Evolutionary conservation across 92 coral and sea anemone genomes (phyloP).

Genomic region (Chrysogorgia sp.): DNA sequence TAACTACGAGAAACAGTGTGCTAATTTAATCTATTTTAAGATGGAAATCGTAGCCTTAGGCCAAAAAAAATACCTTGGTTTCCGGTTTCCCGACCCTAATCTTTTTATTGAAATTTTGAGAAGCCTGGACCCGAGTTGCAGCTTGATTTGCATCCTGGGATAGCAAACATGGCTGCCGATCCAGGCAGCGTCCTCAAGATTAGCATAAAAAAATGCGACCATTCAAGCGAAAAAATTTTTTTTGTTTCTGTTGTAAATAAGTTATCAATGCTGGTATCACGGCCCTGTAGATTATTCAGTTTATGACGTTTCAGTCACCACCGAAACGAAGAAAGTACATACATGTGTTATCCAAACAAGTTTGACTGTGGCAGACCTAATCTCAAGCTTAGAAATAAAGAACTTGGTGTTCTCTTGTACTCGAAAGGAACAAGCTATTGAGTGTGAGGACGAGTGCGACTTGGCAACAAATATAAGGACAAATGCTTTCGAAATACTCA

Average conservation of each 20-base stretch:
- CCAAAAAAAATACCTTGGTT: no score
- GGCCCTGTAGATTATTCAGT: not conserved
- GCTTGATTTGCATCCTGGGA: no score
- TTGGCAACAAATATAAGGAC: not conserved
- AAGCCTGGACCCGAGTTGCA: no score
- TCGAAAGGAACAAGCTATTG: not conserved
- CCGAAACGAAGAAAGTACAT: conserved; percentile 2
- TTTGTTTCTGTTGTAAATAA: conserved; percentile 22
- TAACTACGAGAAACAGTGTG: no score
- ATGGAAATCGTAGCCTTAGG: no score
- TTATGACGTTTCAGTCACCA: conserved; percentile 8
- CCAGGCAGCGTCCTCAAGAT: not conserved
- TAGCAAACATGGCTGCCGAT: no score
- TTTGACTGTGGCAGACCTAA: no score
- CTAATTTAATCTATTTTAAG: no score
- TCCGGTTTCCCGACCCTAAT: no score
- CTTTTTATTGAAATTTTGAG: no score
- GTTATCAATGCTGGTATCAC: conserved; percentile 17
- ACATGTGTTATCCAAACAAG: conserved; percentile 14
- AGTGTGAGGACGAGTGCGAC: not conserved
- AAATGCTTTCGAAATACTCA: conserved; percentile 1
- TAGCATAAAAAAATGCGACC: conserved; percentile 20
- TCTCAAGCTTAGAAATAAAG: conserved; percentile 14
- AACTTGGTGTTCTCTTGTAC: no score
- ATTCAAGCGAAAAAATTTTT: no score